phyloP scores from a whole-genome alignment of 2,113 vertebrate genomes.

The Ariopsis seemanni region DNA sequence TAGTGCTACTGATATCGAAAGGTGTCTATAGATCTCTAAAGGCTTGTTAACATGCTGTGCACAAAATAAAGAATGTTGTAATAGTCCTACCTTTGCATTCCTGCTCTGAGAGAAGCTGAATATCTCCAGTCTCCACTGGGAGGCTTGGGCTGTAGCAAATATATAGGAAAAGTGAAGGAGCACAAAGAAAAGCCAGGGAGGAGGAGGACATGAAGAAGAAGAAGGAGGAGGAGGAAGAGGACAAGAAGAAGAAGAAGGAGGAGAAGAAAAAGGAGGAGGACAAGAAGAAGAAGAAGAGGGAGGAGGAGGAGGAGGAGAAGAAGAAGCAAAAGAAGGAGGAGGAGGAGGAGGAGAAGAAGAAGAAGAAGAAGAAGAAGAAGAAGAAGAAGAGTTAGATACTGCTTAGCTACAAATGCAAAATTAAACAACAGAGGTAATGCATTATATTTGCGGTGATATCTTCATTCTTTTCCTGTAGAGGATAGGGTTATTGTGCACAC shows the following conservation, averaged over 20 bases:
- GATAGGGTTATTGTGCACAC: conserved; percentile 45
- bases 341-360: conserved; percentile 69
- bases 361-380: conserved; percentile 70
- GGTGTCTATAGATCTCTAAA: background rate
- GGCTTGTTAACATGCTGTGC: background rate
- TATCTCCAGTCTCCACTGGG: conserved; percentile 94
- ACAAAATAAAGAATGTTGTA: background rate
- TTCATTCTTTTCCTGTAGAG: conserved; percentile 49
- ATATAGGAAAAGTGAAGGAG: conserved; percentile 64
- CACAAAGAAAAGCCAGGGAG: conserved; percentile 63
- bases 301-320: conserved; percentile 70
- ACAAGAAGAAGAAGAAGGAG: conserved; percentile 67
- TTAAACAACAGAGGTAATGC: conserved; percentile 5
- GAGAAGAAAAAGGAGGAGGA: conserved; percentile 64
- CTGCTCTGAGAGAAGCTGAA: conserved; percentile 93
- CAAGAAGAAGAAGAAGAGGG: conserved; percentile 73
- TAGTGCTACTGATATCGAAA: background rate
- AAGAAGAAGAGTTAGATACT: conserved; percentile 70
- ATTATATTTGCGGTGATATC: background rate
- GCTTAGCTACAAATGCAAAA: background rate
- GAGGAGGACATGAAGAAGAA: conserved; percentile 66
- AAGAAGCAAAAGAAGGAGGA: conserved; percentile 69
- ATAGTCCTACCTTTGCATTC: conserved; percentile 89
- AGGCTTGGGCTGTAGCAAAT: conserved; percentile 83
- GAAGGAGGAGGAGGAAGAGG: conserved; percentile 60